Percentiles rank a stretch among this genome's conserved stretches.
Evolutionary conservation across 2,888 invertebrate genomes (phyloP).

Genomic region (Plebejus argus): DNA sequence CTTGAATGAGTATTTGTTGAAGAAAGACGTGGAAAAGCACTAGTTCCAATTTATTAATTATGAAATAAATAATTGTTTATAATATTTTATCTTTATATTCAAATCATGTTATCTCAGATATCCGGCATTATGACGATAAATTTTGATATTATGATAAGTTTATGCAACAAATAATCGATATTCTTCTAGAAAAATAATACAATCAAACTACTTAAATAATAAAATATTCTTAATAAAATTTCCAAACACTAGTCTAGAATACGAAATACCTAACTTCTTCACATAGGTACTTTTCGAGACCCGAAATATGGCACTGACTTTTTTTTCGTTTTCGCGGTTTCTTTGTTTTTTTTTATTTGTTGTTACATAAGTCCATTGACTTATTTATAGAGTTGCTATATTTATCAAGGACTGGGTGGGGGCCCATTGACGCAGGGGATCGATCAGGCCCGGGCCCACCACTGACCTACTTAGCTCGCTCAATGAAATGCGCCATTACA

Average conservation of each 20-base stretch:
- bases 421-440: constrained; percentile 66
- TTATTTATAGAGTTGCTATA: constrained; percentile 60
- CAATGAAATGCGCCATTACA: constrained; percentile 63
- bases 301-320: not conserved
- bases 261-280: too few relatives aligned
- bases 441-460: constrained; percentile 62
- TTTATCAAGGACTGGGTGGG: constrained; percentile 40
- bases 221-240: too few relatives aligned
- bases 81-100: not conserved
- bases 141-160: not conserved
- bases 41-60: too few relatives aligned
- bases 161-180: not conserved
- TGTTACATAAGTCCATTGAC: constrained; percentile 37
- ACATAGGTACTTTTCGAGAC: not conserved
- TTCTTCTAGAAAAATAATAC: not conserved
- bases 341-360: not conserved
- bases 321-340: not conserved
- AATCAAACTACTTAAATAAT: not conserved
- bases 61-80: not conserved
- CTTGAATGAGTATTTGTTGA: too few relatives aligned
- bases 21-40: too few relatives aligned
- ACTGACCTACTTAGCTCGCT: constrained; percentile 70
- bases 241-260: too few relatives aligned
- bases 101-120: not conserved
- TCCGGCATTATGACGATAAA: not conserved